Evolutionary conservation across 2,113 vertebrate genomes (phyloP).

Genomic region (Colossoma macropomum): DNA sequence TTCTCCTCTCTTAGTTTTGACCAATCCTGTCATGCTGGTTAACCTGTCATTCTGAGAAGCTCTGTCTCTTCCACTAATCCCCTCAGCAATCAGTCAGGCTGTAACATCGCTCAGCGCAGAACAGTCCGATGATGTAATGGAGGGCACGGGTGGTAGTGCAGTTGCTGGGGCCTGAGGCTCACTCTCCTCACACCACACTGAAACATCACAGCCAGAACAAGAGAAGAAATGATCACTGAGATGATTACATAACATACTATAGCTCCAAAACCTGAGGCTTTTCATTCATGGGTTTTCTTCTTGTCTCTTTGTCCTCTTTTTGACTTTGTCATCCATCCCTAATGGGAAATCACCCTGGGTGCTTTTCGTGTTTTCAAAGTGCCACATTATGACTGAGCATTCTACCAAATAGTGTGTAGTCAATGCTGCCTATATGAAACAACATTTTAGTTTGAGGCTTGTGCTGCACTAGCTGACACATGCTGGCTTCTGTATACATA

Average conservation of each 20-base stretch:
- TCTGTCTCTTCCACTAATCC: not conserved
- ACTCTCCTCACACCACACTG: not conserved
- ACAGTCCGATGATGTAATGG: not conserved
- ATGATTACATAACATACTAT: not conserved
- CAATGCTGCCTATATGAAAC: not conserved
- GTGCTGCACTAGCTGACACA: too few species aligned
- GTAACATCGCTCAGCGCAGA: not conserved
- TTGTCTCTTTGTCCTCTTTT: not conserved
- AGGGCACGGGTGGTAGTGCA: not conserved
- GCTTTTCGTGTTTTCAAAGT: not conserved
- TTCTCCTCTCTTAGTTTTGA: not conserved
- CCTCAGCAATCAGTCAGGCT: not conserved
- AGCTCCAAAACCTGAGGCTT: constrained; percentile 2
- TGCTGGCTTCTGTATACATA: not conserved
- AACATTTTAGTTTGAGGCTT: too few species aligned
- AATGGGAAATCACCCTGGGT: not conserved
- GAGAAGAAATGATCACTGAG: not conserved
- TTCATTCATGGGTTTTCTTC: not conserved
- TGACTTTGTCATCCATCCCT: not conserved
- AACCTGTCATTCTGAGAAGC: not conserved
- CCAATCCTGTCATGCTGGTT: not conserved
- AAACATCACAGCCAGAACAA: not conserved
- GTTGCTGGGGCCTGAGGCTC: not conserved
- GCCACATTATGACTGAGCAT: not conserved
- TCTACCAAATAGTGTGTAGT: not conserved